A percentile compares a stretch with the other conserved stretches of the same genome.
phyloP scores from a whole-genome alignment of 2,888 invertebrate genomes.

The Leptopterna dolabrata region DNA sequence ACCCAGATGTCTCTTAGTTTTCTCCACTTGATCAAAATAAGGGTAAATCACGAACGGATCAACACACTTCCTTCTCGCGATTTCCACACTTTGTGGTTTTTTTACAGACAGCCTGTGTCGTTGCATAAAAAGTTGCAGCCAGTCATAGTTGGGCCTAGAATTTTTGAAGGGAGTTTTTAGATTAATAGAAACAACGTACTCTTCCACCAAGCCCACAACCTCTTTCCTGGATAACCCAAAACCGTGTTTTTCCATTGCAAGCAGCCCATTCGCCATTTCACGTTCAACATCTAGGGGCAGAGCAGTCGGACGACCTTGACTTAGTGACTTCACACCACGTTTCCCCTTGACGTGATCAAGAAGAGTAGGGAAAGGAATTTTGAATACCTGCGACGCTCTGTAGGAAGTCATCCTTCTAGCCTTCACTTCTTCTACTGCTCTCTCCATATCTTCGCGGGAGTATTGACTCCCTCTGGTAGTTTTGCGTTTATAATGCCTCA shows the following conservation, averaged over 20 bases:
- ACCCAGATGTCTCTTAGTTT: constrained; percentile 59
- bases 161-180: constrained; percentile 64
- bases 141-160: constrained; percentile 63
- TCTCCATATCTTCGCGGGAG: not conserved
- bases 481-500: constrained; percentile 39
- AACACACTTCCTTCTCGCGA: constrained; percentile 61
- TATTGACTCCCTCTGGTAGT: constrained; percentile 12
- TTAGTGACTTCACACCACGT: constrained; percentile 3
- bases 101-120: constrained; percentile 65
- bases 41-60: constrained; percentile 64
- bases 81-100: constrained; percentile 65
- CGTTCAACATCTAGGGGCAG: constrained; percentile 63
- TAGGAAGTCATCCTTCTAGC: not conserved
- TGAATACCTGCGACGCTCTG: too few species aligned
- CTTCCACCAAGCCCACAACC: constrained; percentile 63
- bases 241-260: constrained; percentile 64
- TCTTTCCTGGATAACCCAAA: constrained; percentile 65
- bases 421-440: not conserved
- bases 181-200: constrained; percentile 62
- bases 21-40: constrained; percentile 54
- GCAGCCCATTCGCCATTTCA: constrained; percentile 62
- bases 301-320: constrained; percentile 62
- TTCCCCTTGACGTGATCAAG: too few species aligned
- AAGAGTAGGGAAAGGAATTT: too few species aligned
- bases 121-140: constrained; percentile 63